phyloP scores from a whole-genome alignment of 2,888 invertebrate species.

The Eurytoma californica region DNA sequence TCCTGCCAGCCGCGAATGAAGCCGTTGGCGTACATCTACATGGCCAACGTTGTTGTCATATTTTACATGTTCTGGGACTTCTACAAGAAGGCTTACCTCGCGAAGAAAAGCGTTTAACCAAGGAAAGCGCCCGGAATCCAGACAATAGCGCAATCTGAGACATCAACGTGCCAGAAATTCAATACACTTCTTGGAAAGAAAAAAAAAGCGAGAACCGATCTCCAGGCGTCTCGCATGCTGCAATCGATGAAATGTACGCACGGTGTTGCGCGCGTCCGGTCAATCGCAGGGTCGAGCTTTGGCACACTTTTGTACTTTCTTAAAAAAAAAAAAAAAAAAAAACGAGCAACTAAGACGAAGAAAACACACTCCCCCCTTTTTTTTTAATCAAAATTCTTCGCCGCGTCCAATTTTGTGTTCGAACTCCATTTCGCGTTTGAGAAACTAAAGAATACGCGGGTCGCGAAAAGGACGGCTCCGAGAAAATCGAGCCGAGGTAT shows the following conservation, averaged over 20 bases:
- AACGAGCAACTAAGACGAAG: neutral
- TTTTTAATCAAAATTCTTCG: neutral
- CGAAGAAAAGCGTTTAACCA: constrained; percentile 65
- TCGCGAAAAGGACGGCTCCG: neutral
- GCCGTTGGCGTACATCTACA: constrained; percentile 77
- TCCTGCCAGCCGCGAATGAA: constrained; percentile 78
- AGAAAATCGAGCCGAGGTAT: neutral
- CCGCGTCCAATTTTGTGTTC: neutral
- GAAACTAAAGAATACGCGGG: constrained; percentile 8
- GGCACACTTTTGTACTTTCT: constrained; percentile 60
- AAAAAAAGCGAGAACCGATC: constrained; percentile 5
- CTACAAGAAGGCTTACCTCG: constrained; percentile 79
- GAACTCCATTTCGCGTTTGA: neutral
- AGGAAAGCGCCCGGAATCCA: neutral
- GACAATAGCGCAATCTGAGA: constrained; percentile 15
- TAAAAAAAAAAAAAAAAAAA: constrained; percentile 52
- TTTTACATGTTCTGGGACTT: constrained; percentile 85
- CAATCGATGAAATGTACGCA: constrained; percentile 3
- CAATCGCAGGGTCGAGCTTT: constrained; percentile 14
- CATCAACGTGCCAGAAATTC: constrained; percentile 40
- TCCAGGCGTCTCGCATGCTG: neutral
- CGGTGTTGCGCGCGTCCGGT: neutral
- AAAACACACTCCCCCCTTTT: neutral
- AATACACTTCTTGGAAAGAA: constrained; percentile 7
- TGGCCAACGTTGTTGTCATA: constrained; percentile 80